Conservation (phyloP, 2,113 vertebrate species). For the Ibidorhyncha struthersii region DNA sequence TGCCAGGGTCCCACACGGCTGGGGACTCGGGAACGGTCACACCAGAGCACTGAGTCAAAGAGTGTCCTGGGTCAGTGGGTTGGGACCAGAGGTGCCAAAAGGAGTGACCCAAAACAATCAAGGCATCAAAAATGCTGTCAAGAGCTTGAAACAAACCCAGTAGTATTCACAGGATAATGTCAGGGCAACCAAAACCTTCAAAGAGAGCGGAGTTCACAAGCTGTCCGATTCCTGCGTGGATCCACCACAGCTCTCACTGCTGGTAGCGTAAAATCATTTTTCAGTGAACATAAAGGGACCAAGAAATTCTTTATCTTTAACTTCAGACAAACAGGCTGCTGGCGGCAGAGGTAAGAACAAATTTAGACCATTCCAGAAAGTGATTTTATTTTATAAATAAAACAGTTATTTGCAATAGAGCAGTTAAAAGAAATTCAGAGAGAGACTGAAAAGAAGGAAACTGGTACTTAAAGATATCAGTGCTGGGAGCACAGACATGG, state of each 20-base stretch:
- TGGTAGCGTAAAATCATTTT: neutral
- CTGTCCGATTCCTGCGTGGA: neutral
- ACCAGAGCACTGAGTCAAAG: neutral
- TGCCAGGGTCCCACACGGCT: neutral
- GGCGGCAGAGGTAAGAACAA: neutral
- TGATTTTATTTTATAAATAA: neutral
- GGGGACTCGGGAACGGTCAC: neutral
- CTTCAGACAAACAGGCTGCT: neutral
- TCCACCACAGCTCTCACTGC: accelerated
- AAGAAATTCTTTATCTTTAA: neutral
- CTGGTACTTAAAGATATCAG: neutral
- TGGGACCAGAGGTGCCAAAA: neutral
- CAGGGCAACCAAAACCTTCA: neutral
- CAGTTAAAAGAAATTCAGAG: neutral
- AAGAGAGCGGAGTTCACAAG: neutral
- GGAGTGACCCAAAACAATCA: neutral
- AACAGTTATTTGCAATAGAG: neutral
- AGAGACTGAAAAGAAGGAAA: neutral
- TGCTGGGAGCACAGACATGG: neutral
- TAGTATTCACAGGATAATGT: neutral
- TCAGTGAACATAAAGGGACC: neutral
- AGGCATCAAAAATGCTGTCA: neutral
- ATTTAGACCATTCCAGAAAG: neutral
- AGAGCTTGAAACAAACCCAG: neutral
- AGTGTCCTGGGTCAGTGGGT: neutral